phyloP scores from a whole-genome alignment of 1,140 invertebrate genomes.

The Grapholita molesta region DNA sequence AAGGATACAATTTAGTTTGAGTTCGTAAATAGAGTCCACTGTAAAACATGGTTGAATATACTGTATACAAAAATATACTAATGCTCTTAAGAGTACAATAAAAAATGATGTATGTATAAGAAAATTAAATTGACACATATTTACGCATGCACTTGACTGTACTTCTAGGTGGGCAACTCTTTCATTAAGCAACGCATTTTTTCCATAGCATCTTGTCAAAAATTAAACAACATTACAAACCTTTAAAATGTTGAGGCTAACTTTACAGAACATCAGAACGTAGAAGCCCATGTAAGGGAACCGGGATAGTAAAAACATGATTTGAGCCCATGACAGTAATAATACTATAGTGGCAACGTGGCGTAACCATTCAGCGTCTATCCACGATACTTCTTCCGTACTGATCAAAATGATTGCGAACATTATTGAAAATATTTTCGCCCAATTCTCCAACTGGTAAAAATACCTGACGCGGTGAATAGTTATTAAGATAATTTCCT shows the following conservation, averaged over 20 bases:
- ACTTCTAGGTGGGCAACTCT: no score
- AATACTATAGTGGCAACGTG: slow-evolving; percentile 56
- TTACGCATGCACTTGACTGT: no score
- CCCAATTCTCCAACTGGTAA: slow-evolving; percentile 17
- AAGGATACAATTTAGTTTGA: no score
- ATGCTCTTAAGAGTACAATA: no score
- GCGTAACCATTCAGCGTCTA: slow-evolving; percentile 40
- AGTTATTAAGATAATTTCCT: neutral
- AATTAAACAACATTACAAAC: no score
- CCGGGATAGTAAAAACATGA: slow-evolving; percentile 56
- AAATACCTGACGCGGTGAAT: neutral
- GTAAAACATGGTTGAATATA: no score
- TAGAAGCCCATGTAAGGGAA: slow-evolving; percentile 56
- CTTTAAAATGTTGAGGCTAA: slow-evolving; percentile 45
- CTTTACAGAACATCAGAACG: slow-evolving; percentile 49
- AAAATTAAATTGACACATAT: no score
- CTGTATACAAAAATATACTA: no score
- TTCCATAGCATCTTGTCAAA: no score
- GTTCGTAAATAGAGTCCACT: no score
- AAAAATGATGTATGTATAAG: neutral
- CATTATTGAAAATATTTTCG: slow-evolving; percentile 33
- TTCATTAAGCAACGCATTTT: no score
- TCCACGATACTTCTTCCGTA: slow-evolving; percentile 11
- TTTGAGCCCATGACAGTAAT: slow-evolving; percentile 58
- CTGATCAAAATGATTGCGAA: slow-evolving; percentile 24